A percentile compares a stretch with the other conserved stretches of the same genome.
These are phyloP conservation scores for Ascaphus truei DNA, from an alignment of 2,113 vertebrate genomes.

Conservation along the genomic window DNA sequence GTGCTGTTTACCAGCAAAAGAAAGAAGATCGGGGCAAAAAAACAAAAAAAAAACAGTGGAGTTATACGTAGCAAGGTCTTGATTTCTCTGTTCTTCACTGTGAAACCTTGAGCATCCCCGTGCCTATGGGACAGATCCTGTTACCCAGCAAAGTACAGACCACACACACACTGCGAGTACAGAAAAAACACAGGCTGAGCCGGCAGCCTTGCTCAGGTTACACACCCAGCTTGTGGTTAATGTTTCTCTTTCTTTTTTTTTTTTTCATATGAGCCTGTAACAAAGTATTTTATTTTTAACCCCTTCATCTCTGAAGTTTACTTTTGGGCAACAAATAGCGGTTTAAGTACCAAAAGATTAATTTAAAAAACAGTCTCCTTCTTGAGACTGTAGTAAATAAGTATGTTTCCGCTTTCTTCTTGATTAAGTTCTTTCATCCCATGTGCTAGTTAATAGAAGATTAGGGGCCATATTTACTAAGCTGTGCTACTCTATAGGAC, in stretches of 20 bases:
- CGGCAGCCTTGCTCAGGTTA: background rate
- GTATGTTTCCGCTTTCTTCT: too few species aligned
- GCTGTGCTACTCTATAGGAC: too few species aligned
- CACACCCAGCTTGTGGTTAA: background rate
- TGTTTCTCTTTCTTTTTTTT: background rate
- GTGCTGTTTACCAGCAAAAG: background rate
- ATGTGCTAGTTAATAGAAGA: too few species aligned
- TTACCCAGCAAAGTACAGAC: conserved; percentile 27
- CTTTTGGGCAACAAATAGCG: too few species aligned
- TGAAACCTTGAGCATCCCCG: background rate
- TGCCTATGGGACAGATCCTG: conserved; percentile 25
- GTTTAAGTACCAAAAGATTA: too few species aligned
- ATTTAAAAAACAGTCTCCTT: too few species aligned
- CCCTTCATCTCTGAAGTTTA: background rate
- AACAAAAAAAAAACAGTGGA: background rate
- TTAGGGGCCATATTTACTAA: too few species aligned
- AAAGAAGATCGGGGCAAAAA: conserved; percentile 8
- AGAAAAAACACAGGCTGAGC: conserved; percentile 10
- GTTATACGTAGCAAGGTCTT: conserved; percentile 7
- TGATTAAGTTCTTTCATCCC: too few species aligned
- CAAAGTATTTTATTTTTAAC: background rate
- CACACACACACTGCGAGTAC: conserved; percentile 21
- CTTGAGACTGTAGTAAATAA: too few species aligned
- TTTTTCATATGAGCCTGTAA: background rate
- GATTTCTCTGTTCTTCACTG: background rate